Evolutionary conservation across 2,797 vertebrate genomes (phyloP).

Genomic region (Sebastes kiyomatsui): DNA sequence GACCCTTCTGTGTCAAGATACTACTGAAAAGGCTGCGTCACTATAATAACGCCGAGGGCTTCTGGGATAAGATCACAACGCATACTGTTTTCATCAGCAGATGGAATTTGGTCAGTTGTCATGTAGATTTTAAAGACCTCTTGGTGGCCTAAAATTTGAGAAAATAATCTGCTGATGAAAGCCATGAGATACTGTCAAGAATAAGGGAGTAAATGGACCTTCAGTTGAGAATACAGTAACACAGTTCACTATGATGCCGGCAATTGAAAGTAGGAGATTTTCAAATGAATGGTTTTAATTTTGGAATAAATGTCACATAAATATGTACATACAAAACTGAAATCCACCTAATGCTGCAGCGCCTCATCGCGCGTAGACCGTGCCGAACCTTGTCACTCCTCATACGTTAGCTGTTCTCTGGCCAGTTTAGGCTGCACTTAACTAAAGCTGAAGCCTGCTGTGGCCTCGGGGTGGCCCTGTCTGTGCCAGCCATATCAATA

Average conservation of each 20-base stretch:
- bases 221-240: neutral
- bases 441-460: conserved; percentile 70
- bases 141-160: neutral
- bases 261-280: rapidly evolving
- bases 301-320: neutral
- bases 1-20: too few relatives aligned
- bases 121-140: neutral
- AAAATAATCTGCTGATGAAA: neutral
- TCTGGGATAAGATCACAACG: too few relatives aligned
- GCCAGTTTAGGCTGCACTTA: conserved; percentile 64
- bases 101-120: too few relatives aligned
- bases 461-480: conserved; percentile 66
- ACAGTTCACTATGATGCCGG: neutral
- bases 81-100: too few relatives aligned
- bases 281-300: neutral
- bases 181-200: neutral
- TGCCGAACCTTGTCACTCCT: conserved; percentile 62
- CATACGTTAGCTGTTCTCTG: conserved; percentile 38
- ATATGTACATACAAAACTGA: neutral
- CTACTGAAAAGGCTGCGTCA: too few relatives aligned
- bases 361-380: conserved; percentile 24
- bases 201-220: too few relatives aligned
- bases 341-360: neutral
- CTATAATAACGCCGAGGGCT: too few relatives aligned
- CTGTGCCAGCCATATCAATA: conserved; percentile 75